phyloP scores from a whole-genome alignment of 2,113 vertebrate species.

The Solenodon paradoxus region DNA sequence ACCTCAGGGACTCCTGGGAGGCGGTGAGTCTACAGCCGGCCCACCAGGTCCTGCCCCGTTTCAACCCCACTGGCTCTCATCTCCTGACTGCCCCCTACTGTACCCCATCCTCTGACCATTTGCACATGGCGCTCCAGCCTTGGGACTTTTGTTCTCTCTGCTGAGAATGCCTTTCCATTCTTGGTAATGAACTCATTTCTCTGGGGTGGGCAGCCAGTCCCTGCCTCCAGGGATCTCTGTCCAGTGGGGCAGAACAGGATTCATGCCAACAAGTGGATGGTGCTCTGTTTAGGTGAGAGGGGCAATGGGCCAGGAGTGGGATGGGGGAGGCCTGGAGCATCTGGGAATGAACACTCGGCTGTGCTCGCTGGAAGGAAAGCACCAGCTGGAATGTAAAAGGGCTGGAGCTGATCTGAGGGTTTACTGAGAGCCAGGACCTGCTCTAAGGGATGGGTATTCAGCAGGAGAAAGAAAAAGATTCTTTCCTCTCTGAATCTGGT shows the following conservation, averaged over 20 bases:
- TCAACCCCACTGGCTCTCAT: background rate
- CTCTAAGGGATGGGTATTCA: background rate
- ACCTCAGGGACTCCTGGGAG: background rate
- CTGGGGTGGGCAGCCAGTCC: background rate
- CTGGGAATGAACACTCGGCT: background rate
- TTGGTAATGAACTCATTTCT: background rate
- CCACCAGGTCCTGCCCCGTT: background rate
- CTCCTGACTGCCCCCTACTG: background rate
- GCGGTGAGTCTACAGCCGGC: constrained; percentile 48
- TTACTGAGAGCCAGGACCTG: background rate
- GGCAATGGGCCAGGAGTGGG: background rate
- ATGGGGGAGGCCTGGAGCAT: too few species aligned
- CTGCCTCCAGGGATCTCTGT: background rate
- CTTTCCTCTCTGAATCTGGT: background rate
- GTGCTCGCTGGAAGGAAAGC: background rate
- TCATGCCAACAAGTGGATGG: background rate
- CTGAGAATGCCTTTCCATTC: background rate
- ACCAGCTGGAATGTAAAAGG: background rate
- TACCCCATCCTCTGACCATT: too few species aligned
- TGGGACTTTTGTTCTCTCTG: background rate
- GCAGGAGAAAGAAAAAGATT: background rate
- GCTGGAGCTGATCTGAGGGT: background rate
- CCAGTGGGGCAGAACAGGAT: background rate
- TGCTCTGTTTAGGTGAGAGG: background rate
- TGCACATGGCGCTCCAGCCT: background rate